Evolutionary conservation across 2,888 invertebrate genomes (phyloP), one percentile per base, ranked within the genome.

Genomic region (Leucophora obtusa): DNA sequence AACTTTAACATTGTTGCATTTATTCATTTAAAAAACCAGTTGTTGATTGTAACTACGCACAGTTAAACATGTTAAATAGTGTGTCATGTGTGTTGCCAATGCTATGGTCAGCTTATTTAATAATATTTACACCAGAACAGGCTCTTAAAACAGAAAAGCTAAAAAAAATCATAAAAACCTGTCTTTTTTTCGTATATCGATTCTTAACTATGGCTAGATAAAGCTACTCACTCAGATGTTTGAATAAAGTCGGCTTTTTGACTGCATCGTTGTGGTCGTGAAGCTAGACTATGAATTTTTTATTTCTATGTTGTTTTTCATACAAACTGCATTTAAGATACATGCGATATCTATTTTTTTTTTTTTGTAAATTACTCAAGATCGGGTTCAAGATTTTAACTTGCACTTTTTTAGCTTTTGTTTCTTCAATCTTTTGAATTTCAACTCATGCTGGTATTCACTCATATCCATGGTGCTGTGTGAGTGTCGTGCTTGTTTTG

Each of bases 381-480:
- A 65, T 70, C 58, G 76, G 70, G 70, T 77, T 77, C 77, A 77
- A 59, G 71, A 77, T 60, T 66, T 66, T 71, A 51, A 21, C 53
- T 18, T 21, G 60, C 14, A 54, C 8, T 59, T 59, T 70, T 17
- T 28, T 51, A 38, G 38, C 11, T 38, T 11, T 14, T 38, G 38
- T 38, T 1, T 11, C 11, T 38, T 54, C 28, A 8, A 56, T 28
- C 28, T 28, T 28, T 28, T 28, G 28, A 28, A 28, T 28, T 28
- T 28, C 1, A 28, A 28, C 28, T 28, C 6, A 28, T 28, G 28
- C 4, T 28, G 28, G 28, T 28, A 28, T 28, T 28, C 28, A 28
- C 28, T 6, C 28, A 7, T 28, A 28, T 28, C 28, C 1, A 3
- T 28, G 4, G 28, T 28, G 4, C 2, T 21, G 21, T 21, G 6